Conservation (phyloP, 2,797 vertebrate species). For the Gymnoscopelus microlampas region DNA sequence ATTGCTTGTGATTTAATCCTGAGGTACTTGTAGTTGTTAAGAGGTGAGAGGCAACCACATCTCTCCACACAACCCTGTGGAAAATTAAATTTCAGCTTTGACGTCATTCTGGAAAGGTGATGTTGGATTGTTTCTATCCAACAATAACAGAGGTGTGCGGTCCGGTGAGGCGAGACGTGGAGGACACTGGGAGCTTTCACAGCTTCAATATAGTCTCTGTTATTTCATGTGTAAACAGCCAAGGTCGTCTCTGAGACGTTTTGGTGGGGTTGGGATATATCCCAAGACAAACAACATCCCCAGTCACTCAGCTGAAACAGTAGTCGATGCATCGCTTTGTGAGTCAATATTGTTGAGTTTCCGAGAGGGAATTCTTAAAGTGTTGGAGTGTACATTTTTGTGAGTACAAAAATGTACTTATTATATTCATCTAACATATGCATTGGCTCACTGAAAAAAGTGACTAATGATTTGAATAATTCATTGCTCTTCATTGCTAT, state of each 20-base stretch:
- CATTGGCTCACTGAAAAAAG: no score
- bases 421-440: no score
- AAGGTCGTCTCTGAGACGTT: background rate
- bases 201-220: background rate
- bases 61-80: background rate
- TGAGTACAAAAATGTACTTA: background rate
- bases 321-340: constrained; percentile 12
- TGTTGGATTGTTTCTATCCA: constrained; percentile 1
- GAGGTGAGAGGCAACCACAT: no score
- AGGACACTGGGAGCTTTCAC: constrained; percentile 12
- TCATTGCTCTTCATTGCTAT: no score
- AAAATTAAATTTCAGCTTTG: background rate
- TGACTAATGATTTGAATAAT: no score
- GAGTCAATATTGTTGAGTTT: constrained; percentile 16
- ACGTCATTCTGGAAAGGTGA: background rate
- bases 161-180: constrained; percentile 6
- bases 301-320: constrained; percentile 5
- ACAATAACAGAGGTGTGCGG: constrained; percentile 20
- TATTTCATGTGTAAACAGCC: constrained; percentile 7
- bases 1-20: no score
- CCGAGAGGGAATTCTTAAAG: no score
- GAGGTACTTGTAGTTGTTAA: no score
- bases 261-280: background rate
- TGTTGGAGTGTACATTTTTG: background rate
- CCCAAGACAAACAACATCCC: constrained; percentile 14